These are phyloP conservation scores for Lycia hirtaria DNA, from an alignment of 2,888 invertebrate genomes.

Conservation along the genomic window DNA sequence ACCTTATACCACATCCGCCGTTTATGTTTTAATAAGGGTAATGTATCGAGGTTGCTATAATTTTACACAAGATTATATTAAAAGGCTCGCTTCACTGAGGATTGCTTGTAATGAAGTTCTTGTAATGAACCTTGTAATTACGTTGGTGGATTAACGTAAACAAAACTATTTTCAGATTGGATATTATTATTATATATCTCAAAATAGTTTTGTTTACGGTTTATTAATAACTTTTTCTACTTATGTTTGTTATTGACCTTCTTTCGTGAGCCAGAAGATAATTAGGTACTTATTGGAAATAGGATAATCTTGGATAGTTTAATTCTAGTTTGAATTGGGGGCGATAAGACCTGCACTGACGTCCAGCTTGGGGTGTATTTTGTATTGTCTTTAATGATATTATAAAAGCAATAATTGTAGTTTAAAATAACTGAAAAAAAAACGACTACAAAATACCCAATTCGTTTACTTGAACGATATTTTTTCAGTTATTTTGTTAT, in stretches of 20 bases:
- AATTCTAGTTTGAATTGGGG: too few species aligned
- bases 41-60: slow-evolving; percentile 40
- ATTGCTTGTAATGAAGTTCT: slow-evolving; percentile 42
- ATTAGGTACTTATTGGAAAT: too few species aligned
- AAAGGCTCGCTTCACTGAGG: slow-evolving; percentile 3
- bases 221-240: neutral
- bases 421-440: too few species aligned
- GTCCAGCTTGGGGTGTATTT: too few species aligned
- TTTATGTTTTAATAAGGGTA: slow-evolving; percentile 48
- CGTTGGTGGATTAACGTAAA: slow-evolving; percentile 8
- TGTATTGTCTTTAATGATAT: too few species aligned
- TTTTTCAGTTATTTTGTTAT: too few species aligned
- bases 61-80: slow-evolving; percentile 44
- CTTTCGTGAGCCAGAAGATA: too few species aligned
- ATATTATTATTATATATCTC: slow-evolving; percentile 8
- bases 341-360: too few species aligned
- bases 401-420: too few species aligned
- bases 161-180: slow-evolving; percentile 9
- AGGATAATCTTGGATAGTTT: too few species aligned
- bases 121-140: slow-evolving; percentile 17
- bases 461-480: too few species aligned
- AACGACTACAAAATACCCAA: too few species aligned
- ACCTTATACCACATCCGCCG: slow-evolving; percentile 49
- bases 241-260: neutral
- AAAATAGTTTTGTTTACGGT: neutral